phyloP scores from a whole-genome alignment of 2,797 vertebrate genomes.

The Galaxias olidus region DNA sequence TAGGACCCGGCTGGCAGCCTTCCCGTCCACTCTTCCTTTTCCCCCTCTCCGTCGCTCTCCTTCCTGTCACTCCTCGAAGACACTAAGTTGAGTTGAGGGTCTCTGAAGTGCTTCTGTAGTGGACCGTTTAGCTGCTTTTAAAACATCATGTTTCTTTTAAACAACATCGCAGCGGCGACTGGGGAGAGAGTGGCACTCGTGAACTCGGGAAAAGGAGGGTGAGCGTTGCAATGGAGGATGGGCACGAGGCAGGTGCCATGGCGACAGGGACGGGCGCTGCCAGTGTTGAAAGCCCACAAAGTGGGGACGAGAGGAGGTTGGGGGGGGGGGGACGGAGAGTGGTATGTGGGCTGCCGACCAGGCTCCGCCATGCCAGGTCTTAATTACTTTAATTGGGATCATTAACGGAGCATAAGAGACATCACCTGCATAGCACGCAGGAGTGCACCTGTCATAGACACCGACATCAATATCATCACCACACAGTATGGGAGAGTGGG shows the following conservation, averaged over 20 bases:
- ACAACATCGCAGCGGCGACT: constrained; percentile 25
- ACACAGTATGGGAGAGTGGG: background rate
- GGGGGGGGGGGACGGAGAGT: constrained; percentile 32
- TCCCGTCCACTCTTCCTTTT: background rate
- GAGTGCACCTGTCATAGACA: constrained; percentile 64
- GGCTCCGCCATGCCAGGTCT: constrained; percentile 71
- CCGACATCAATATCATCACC: constrained; percentile 49
- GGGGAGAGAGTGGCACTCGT: constrained; percentile 25
- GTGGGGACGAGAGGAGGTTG: constrained; percentile 23
- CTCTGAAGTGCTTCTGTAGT: constrained; percentile 72
- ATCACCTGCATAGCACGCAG: constrained; percentile 72
- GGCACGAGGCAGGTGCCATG: constrained; percentile 34
- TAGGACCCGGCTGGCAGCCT: constrained; percentile 61
- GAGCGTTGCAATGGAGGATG: constrained; percentile 22
- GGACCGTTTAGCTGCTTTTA: constrained; percentile 63
- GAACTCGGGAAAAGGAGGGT: constrained; percentile 33
- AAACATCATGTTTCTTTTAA: constrained; percentile 67
- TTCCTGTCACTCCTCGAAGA: constrained; percentile 34
- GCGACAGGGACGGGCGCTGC: constrained; percentile 29
- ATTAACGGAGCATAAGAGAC: constrained; percentile 77
- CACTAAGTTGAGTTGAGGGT: constrained; percentile 63
- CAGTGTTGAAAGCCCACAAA: constrained; percentile 22
- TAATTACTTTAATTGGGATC: constrained; percentile 82
- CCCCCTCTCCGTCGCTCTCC: background rate
- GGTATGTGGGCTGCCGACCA: constrained; percentile 47